Base-by-base conservation (phyloP, 2,888 invertebrate species). In the Nephrotoma appendiculata region DNA sequence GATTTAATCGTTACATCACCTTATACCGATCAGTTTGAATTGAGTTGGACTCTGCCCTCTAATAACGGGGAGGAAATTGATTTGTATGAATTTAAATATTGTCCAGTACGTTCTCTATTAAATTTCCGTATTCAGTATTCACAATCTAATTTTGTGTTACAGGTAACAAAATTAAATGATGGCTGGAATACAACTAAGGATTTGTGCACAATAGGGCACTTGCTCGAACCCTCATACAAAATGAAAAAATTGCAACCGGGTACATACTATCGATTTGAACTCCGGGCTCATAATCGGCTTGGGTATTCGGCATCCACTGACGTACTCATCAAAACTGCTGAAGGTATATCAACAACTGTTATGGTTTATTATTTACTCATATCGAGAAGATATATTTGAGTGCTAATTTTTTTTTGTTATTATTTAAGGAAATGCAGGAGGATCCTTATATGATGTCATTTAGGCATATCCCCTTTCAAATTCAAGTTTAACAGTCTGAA, bases 11-110 rank as follows among this genome's bases (percentile, higher is more conserved):
- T 93, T 0, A 90, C 92, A 4, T 95, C 95, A 71, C 93, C 93
- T 71, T 97, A 94, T 90, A 95, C 95, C 42, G 95, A 96, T 91
- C 95, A 95, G 90, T 97, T 95, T 90, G 96, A 97, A 90, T 91
- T 98, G 31, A 93, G 95, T 90, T 98, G 98, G 98, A 94, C 94
- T 89, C 94, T 96, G 86, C 97, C 98, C 0, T 95, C 95, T 86
- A 96, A 98, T 90, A 98, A 98, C 91, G 98, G 98, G 7, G 97
- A 97, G 91, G 96, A 95, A 42, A 97, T 98, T 89, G 95, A 96
- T 90, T 93, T 93, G 91, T 98, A 97, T 91, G 94, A 95, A 91
- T 93, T 98, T 88, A 94, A 93, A 90, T 96, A 95, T 91, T 97
- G 97, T 91, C 94, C 95, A 90, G 96, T 97, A 93, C 94, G 94